Evolutionary conservation across 2,797 vertebrate genomes (phyloP).

Genomic region (Rhinophrynus dorsalis): DNA sequence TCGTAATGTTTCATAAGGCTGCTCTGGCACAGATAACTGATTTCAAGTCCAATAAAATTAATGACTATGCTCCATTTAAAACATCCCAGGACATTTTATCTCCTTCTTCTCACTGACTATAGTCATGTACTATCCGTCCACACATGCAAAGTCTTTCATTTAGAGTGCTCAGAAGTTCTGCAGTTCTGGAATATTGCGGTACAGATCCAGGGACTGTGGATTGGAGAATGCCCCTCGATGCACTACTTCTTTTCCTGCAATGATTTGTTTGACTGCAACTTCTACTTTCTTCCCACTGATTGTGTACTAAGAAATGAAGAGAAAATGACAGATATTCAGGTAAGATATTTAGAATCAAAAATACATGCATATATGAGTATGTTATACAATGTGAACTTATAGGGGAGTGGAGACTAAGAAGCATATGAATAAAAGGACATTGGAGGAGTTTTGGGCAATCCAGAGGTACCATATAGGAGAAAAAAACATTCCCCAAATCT

Average conservation of each 20-base stretch:
- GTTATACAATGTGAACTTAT: no score
- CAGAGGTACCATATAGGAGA: no score
- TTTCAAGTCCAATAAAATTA: neutral
- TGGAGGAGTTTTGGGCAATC: no score
- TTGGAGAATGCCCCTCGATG: slow-evolving; percentile 91
- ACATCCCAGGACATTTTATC: slow-evolving; percentile 50
- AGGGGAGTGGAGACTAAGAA: no score
- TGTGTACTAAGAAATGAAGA: slow-evolving; percentile 80
- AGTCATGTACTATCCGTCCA: slow-evolving; percentile 7
- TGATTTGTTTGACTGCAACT: slow-evolving; percentile 91
- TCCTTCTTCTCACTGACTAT: neutral
- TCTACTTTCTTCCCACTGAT: slow-evolving; percentile 97
- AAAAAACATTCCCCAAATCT: no score
- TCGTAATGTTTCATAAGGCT: neutral
- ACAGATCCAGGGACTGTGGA: slow-evolving; percentile 88
- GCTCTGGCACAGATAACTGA: neutral
- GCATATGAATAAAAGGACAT: no score
- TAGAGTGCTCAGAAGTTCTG: slow-evolving; percentile 78
- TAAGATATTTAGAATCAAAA: no score
- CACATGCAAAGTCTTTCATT: neutral
- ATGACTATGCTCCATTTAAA: slow-evolving; percentile 26
- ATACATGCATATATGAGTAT: no score
- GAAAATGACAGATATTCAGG: no score
- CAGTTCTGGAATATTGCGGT: slow-evolving; percentile 88
- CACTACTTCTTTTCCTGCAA: slow-evolving; percentile 83